Base-by-base conservation (phyloP, 2,797 vertebrate genomes). In the Cottoperca gobio region DNA sequence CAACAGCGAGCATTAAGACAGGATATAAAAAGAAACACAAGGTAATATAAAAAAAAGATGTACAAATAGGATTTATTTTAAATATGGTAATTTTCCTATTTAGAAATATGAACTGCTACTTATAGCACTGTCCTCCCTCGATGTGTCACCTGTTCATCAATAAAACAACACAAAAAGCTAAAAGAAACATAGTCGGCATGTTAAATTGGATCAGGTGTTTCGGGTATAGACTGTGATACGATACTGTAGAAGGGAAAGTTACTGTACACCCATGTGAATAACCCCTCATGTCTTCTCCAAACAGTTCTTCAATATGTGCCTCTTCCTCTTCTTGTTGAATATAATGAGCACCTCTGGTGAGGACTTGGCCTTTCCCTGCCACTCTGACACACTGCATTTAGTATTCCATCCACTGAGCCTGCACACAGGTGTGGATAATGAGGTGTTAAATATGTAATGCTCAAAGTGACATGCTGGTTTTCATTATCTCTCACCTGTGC, bases 391-490 rank as follows among this genome's bases (percentile, higher is more conserved):
- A 24, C 55, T n/a, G 16, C 33, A 1, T 65, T 53, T 53, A 57
- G 9, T 59, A 26, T 57, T 8, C 12, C 17, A 42, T 59, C 21
- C 33, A 16, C 49, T 35, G 5, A 58, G 49, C 21, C 57, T 28
- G n/a, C 59, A 70, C 49, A 33, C 28, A 70, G 37, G 14, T 72
- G 67, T 50, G 35, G 42, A 35, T 84, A 64, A 64, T 64, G 55
- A 68, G 37, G 26, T 55, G 52, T 78, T 71, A 53, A 33, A 65
- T 64, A 70, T 40, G 14, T 73, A 54, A 63, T n/a, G 11, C 39
- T 68, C 48, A 57, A 35, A 67, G 52, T 48, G 70, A 40, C 48
- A 39, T 49, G 17, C 75, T 43, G 59, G 63, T 73, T 66, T 59
- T 63, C 55, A 60, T 77, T 31, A 55, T 48, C 46, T 33, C 17